phyloP scores from a whole-genome alignment of 2,797 vertebrate species.

The Malurus leucopterus region DNA sequence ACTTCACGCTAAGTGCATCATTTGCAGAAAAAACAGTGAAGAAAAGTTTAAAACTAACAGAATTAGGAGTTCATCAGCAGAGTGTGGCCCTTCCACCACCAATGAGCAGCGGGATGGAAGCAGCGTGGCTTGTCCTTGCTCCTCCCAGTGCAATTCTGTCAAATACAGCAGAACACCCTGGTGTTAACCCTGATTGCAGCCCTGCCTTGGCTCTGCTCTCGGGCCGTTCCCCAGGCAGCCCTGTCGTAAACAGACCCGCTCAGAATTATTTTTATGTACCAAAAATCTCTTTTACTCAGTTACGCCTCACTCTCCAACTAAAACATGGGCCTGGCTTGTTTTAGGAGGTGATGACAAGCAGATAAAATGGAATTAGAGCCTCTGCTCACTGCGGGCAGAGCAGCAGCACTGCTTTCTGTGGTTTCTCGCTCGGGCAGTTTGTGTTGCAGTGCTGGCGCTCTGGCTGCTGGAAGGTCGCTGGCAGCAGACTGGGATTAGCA shows the following conservation, averaged over 20 bases:
- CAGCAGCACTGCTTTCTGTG: background rate
- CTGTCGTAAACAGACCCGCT: background rate
- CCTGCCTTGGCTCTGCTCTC: accelerated
- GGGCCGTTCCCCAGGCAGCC: background rate
- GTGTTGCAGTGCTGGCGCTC: background rate
- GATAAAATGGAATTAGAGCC: conserved; percentile 40
- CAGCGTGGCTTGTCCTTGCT: background rate
- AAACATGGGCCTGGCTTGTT: conserved; percentile 9
- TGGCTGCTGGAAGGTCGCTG: background rate
- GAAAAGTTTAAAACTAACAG: background rate
- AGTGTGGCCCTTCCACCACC: background rate
- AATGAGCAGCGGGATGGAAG: background rate
- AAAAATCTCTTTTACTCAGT: background rate
- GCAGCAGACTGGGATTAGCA: background rate
- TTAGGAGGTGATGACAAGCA: conserved; percentile 46
- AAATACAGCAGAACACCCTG: background rate
- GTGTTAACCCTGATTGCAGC: background rate
- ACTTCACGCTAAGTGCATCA: background rate
- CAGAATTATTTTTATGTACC: background rate
- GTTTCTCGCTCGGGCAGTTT: background rate
- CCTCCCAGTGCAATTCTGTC: background rate
- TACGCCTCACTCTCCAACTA: background rate
- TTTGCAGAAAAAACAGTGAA: background rate
- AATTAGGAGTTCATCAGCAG: background rate
- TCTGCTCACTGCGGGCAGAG: accelerated